Conservation (phyloP, 1,140 invertebrate genomes). For the Zeugodacus cucurbitae region DNA sequence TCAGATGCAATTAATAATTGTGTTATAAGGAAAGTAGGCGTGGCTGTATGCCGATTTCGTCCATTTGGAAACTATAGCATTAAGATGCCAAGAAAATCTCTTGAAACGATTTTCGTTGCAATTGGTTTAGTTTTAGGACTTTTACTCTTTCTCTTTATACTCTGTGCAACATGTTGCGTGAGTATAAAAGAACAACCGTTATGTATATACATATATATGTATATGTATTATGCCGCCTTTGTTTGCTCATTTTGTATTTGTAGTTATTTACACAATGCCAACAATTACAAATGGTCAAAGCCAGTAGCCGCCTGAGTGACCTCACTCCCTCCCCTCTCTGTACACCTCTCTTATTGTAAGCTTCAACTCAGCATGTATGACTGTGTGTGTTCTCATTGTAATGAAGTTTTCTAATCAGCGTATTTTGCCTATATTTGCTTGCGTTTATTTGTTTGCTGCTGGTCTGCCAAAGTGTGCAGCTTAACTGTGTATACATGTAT, state of each 20-base stretch:
- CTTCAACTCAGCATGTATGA: not conserved
- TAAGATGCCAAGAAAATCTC: no score
- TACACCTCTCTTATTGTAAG: not conserved
- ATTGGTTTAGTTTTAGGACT: no score
- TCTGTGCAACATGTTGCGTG: no score
- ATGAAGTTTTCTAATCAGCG: slow-evolving; percentile 36
- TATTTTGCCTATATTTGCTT: slow-evolving; percentile 27
- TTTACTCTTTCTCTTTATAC: no score
- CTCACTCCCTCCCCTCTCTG: not conserved
- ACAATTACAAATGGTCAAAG: not conserved
- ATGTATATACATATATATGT: not conserved
- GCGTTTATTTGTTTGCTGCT: slow-evolving; percentile 10
- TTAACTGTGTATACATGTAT: not conserved
- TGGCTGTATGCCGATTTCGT: no score
- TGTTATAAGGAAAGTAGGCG: no score
- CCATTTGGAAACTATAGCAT: no score
- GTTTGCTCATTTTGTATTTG: slow-evolving; percentile 22
- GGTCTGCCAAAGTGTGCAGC: not conserved
- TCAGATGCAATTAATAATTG: no score
- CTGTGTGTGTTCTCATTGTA: not conserved
- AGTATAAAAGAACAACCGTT: no score
- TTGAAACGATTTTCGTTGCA: no score
- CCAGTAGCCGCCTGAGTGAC: not conserved
- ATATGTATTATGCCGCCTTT: not conserved
- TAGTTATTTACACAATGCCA: not conserved